Base-by-base conservation (phyloP, 2,797 vertebrate species). In the Tokudaia muenninki region DNA sequence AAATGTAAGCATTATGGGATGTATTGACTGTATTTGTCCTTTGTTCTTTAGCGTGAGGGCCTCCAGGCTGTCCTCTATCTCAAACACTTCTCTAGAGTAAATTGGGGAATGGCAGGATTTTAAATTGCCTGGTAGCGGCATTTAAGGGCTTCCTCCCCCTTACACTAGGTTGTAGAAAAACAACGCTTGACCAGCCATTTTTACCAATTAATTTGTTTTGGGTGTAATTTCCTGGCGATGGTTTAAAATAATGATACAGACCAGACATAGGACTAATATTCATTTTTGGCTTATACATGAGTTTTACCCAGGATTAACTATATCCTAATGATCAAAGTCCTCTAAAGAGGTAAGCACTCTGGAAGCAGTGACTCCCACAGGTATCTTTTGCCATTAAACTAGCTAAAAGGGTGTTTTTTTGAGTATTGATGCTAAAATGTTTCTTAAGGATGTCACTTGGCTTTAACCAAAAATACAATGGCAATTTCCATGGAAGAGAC, bases 1-100 rank as follows among this genome's bases (percentile, higher is more conserved):
- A 98, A 99, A 98, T 98, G 98, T 98, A 98, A 98, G 99, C 97
- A 96, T 98, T 98, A 98, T 98, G 98, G 98, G 98, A 98, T 98
- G 98, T 98, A 98, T 98, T 97, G 95, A 98, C 98, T 98, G 98
- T 98, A 98, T 98, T 98, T 97, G 93, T 97, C 97, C 95, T 98
- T 98, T 98, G 98, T 98, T 98, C 98, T 97, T 97, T 91, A 86
- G 94, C 95, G 89, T 10, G 16, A 96, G 80, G 94, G 80, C 94
- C 94, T 70, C 72, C 90, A 95, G 94, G 93, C 95, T 95, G 92
- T 89, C 95, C 84, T 63, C 59, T 80, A 83, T 94, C 95, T 83
- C 83, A 74, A 87, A 44, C 63, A 2, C 10, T 34, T 92, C 86
- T 81, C 93, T 94, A 88, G 79, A 96, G 86, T n/a, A 8, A 75